These are phyloP conservation scores for Beroe forskalii DNA, from an alignment of 37 sponge, comb jelly and placozoan genomes.

Conservation along the genomic window DNA sequence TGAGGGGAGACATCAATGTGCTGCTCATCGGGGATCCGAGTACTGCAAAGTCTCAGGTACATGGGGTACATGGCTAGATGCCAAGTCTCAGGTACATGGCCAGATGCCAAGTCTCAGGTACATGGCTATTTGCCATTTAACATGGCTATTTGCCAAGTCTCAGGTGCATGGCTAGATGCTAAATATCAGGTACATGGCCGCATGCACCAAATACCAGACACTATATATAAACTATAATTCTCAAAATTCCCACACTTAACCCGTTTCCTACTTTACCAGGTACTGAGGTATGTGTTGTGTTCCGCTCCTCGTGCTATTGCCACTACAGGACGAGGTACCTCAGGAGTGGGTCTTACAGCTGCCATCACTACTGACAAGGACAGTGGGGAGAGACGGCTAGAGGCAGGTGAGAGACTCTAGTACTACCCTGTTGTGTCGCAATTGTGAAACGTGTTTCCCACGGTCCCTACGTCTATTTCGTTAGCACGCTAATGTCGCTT, in stretches of 20 bases:
- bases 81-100: background rate
- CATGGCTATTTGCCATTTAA: too few relatives aligned
- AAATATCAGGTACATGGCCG: too few relatives aligned
- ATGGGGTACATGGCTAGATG: too few relatives aligned
- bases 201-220: too few relatives aligned
- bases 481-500: too few relatives aligned
- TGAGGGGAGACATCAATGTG: slow-evolving; percentile 85
- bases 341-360: slow-evolving; percentile 98
- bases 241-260: too few relatives aligned
- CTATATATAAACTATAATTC: too few relatives aligned
- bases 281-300: slow-evolving; percentile 81
- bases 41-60: slow-evolving; percentile 97
- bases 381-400: slow-evolving; percentile 69
- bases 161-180: background rate
- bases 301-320: slow-evolving; percentile 94
- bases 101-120: background rate
- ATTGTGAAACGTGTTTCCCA: too few relatives aligned
- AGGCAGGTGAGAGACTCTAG: slow-evolving; percentile 71
- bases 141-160: background rate
- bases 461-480: too few relatives aligned
- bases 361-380: slow-evolving; percentile 91
- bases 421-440: too few relatives aligned
- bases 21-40: slow-evolving; percentile 95
- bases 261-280: too few relatives aligned
- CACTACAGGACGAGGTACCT: slow-evolving; percentile 95